Percentiles rank a stretch among this genome's conserved stretches.
These are phyloP conservation scores for Drosophila neutralis DNA, from an alignment of 2,888 invertebrate genomes.

Conservation along the genomic window DNA sequence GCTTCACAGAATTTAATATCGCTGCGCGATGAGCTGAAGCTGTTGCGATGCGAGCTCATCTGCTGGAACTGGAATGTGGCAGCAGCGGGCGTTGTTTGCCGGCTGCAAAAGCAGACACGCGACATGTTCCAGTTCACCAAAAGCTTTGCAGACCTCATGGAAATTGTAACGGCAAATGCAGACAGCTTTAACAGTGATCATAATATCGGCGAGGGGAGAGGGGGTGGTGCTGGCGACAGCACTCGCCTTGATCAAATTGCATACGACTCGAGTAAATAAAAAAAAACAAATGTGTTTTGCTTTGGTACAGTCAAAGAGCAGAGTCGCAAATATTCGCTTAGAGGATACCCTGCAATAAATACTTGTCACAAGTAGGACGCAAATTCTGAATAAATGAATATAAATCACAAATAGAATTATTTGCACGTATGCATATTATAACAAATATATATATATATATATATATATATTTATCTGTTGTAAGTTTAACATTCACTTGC, in stretches of 20 bases:
- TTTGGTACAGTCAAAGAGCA: slow-evolving; percentile 37
- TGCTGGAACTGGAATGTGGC: slow-evolving; percentile 86
- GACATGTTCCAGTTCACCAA: slow-evolving; percentile 76
- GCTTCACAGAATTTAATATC: slow-evolving; percentile 86
- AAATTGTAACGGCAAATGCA: slow-evolving; percentile 23
- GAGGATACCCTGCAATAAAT: slow-evolving; percentile 11
- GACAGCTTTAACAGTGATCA: neutral
- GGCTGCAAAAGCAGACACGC: slow-evolving; percentile 71
- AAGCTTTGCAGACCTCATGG: slow-evolving; percentile 69
- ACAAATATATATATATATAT: neutral
- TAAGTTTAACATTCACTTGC: neutral
- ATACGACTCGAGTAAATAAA: slow-evolving; percentile 24
- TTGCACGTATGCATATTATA: neutral
- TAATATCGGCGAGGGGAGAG: neutral
- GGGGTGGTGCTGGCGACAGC: slow-evolving; percentile 2
- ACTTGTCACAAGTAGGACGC: neutral
- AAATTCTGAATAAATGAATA: neutral
- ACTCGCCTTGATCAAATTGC: slow-evolving; percentile 40
- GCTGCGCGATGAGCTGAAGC: slow-evolving; percentile 86
- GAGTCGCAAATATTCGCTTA: neutral
- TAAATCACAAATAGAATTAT: neutral
- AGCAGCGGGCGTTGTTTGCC: slow-evolving; percentile 82
- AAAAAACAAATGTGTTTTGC: slow-evolving; percentile 23
- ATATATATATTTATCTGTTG: neutral
- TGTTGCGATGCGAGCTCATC: slow-evolving; percentile 85